phyloP scores from a whole-genome alignment of 2,113 vertebrate genomes.

The Cyphomyrus plagiostoma region DNA sequence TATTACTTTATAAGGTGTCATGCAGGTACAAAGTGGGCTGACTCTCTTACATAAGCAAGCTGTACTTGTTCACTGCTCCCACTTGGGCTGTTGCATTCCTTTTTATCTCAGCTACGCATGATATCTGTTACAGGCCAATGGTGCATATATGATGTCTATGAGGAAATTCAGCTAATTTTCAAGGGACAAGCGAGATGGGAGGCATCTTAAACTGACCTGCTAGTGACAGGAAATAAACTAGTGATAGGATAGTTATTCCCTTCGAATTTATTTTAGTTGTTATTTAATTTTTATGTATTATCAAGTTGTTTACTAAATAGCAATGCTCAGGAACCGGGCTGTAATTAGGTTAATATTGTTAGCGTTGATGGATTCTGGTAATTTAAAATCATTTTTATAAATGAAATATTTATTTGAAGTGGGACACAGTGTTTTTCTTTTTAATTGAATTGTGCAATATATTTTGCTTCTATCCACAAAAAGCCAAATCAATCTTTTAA shows the following conservation, averaged over 20 bases:
- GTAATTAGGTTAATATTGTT: not conserved
- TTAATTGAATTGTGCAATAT: not conserved
- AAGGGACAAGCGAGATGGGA: not conserved
- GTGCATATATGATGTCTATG: not conserved
- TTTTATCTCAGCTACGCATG: not conserved
- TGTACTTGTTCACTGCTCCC: not conserved
- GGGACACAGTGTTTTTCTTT: not conserved
- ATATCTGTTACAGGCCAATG: not conserved
- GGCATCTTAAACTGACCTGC: not conserved
- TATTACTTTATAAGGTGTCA: not conserved
- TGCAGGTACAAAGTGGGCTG: not conserved
- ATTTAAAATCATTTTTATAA: not conserved
- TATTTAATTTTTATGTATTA: not conserved
- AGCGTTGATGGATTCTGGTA: not conserved
- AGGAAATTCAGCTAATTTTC: not conserved
- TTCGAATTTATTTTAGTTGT: not conserved
- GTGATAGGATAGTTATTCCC: not conserved
- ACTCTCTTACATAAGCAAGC: not conserved
- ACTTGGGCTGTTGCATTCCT: not conserved
- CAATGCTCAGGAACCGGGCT: not conserved
- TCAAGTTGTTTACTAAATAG: not conserved
- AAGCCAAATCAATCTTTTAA: not conserved
- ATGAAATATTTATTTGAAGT: not conserved
- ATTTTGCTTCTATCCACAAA: not conserved
- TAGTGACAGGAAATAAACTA: not conserved